phyloP scores from a whole-genome alignment of 2,888 invertebrate genomes.

The Eudasyphora cyanicolor region DNA sequence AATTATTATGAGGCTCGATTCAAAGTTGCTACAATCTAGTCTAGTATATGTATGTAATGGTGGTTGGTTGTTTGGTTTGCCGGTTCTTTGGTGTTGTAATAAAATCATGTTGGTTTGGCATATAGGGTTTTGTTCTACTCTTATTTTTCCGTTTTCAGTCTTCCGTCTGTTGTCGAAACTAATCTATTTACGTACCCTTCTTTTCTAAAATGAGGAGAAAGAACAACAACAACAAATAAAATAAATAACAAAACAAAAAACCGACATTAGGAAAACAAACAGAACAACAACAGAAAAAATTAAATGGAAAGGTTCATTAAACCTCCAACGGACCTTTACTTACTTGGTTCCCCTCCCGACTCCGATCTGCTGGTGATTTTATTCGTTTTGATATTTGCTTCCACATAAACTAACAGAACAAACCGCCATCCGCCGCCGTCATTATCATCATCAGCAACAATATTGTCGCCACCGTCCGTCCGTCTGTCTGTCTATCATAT shows the following conservation, averaged over 20 bases:
- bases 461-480: background rate
- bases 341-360: no score
- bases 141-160: slow-evolving; percentile 9
- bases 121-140: background rate
- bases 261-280: slow-evolving; percentile 45
- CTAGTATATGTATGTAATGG: no score
- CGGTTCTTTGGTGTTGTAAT: no score
- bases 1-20: slow-evolving; percentile 38
- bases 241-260: slow-evolving; percentile 18
- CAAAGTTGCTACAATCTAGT: no score
- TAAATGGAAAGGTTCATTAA: slow-evolving; percentile 74
- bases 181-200: slow-evolving; percentile 25
- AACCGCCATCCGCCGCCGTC: slow-evolving; percentile 17
- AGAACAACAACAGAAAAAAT: no score
- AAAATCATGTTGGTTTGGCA: slow-evolving; percentile 51
- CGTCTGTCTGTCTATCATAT: no score
- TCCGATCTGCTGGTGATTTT: slow-evolving; percentile 29
- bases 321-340: slow-evolving; percentile 69
- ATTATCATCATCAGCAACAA: slow-evolving; percentile 25
- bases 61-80: no score
- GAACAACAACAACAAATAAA: slow-evolving; percentile 38
- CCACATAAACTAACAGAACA: slow-evolving; percentile 16
- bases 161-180: background rate
- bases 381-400: slow-evolving; percentile 7
- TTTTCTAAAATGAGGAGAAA: slow-evolving; percentile 29